Conservation (phyloP, 1,140 invertebrate species). For the Heliconius himera region DNA sequence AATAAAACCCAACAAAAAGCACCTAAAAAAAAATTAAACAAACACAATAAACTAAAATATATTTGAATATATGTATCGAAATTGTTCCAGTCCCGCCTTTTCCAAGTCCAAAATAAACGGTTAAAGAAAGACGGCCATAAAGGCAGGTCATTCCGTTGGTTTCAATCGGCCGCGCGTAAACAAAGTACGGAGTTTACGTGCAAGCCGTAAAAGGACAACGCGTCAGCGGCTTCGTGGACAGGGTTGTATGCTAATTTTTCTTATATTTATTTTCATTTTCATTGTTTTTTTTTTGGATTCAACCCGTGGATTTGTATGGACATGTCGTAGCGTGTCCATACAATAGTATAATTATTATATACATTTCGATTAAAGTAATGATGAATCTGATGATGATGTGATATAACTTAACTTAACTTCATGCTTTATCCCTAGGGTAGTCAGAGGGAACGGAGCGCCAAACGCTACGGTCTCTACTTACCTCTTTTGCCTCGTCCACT, state of each 20-base stretch:
- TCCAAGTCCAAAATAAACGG: slow-evolving; percentile 24
- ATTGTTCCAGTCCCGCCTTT: slow-evolving; percentile 19
- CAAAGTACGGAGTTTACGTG: slow-evolving; percentile 73
- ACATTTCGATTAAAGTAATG: no score
- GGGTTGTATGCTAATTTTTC: slow-evolving; percentile 30
- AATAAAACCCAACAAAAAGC: no score
- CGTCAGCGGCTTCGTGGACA: slow-evolving; percentile 61
- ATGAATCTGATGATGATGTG: no score
- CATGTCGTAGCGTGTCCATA: no score
- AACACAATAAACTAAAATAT: background rate
- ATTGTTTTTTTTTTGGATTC: background rate
- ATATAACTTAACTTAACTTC: no score
- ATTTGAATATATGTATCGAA: slow-evolving; percentile 2
- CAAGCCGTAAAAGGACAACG: slow-evolving; percentile 70
- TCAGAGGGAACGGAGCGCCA: no score
- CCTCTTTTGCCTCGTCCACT: no score
- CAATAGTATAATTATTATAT: no score
- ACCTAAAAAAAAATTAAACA: background rate
- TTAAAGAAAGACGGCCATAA: slow-evolving; percentile 48
- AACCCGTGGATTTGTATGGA: no score
- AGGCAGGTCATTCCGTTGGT: slow-evolving; percentile 50
- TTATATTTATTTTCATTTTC: slow-evolving; percentile 3
- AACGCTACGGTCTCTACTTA: no score
- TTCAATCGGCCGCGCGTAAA: slow-evolving; percentile 66
- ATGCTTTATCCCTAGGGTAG: no score